phyloP scores from a whole-genome alignment of 2,888 invertebrate species.

The Agonopterix arenella region DNA sequence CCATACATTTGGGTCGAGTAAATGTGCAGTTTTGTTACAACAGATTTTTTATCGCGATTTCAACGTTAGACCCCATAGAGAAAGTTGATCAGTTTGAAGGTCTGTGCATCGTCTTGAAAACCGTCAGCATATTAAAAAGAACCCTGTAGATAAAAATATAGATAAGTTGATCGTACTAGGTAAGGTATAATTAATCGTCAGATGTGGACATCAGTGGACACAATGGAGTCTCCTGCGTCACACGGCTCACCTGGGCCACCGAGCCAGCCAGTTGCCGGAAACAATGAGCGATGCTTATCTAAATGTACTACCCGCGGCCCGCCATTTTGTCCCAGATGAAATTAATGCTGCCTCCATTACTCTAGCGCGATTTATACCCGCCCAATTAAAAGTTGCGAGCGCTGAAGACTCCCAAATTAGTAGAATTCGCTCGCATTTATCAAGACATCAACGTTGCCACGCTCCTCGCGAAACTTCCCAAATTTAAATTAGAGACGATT shows the following conservation, averaged over 20 bases:
- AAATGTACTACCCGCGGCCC: slow-evolving; percentile 46
- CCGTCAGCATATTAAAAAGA: too few species aligned
- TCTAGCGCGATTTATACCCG: slow-evolving; percentile 62
- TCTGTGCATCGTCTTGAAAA: too few species aligned
- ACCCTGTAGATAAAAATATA: too few species aligned
- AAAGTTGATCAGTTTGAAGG: too few species aligned
- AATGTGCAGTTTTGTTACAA: too few species aligned
- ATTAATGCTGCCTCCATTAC: slow-evolving; percentile 67
- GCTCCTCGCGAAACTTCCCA: slow-evolving; percentile 74
- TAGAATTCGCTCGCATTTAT: slow-evolving; percentile 73
- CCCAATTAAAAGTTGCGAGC: slow-evolving; percentile 72
- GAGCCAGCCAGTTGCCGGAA: slow-evolving; percentile 21
- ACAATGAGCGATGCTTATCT: slow-evolving; percentile 70
- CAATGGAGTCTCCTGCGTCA: background rate
- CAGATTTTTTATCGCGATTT: too few species aligned
- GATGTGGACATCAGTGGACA: background rate
- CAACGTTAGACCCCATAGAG: too few species aligned
- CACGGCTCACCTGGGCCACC: too few species aligned
- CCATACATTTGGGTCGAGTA: too few species aligned
- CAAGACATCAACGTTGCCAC: slow-evolving; percentile 74
- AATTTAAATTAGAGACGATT: slow-evolving; percentile 78
- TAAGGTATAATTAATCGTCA: too few species aligned
- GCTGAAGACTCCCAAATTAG: slow-evolving; percentile 70
- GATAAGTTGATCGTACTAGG: too few species aligned
- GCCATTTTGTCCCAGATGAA: slow-evolving; percentile 65